phyloP scores from a whole-genome alignment of 2,797 vertebrate species.

The Gobionotothen gibberifrons region DNA sequence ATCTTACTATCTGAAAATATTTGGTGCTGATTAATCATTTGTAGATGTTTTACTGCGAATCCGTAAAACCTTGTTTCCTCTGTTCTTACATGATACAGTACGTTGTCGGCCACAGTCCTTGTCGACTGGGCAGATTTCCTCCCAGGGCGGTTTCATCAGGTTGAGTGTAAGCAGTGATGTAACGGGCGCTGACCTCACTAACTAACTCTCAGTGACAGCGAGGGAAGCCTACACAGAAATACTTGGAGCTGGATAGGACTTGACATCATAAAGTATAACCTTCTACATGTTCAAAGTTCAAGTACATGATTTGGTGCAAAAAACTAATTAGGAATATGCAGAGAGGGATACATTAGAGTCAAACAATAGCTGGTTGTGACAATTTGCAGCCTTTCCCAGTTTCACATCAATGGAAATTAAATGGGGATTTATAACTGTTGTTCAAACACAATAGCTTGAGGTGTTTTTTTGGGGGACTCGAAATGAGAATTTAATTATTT shows the following conservation, averaged over 20 bases:
- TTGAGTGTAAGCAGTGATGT: slow-evolving; percentile 60
- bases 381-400: not conserved
- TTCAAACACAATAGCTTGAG: slow-evolving; percentile 1
- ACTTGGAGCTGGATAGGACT: slow-evolving; percentile 36
- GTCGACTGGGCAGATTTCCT: slow-evolving; percentile 38
- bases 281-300: slow-evolving; percentile 12
- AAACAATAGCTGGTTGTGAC: not conserved
- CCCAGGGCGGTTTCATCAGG: slow-evolving; percentile 59
- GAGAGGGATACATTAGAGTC: not conserved
- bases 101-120: slow-evolving; percentile 18
- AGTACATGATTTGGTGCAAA: not conserved
- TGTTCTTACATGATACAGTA: slow-evolving; percentile 24
- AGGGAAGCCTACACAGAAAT: slow-evolving; percentile 46
- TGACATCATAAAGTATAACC: slow-evolving; percentile 33
- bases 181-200: slow-evolving; percentile 62
- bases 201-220: slow-evolving; percentile 43
- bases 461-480: not conserved
- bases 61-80: slow-evolving; percentile 7
- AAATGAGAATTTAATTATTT: slow-evolving; percentile 8
- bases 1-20: not conserved
- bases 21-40: not conserved
- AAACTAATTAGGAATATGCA: not conserved
- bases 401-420: slow-evolving; percentile 12
- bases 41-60: not conserved
- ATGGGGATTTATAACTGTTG: slow-evolving; percentile 4